Conservation (phyloP, 2,113 vertebrate genomes). For the Ammodramus savannarum region DNA sequence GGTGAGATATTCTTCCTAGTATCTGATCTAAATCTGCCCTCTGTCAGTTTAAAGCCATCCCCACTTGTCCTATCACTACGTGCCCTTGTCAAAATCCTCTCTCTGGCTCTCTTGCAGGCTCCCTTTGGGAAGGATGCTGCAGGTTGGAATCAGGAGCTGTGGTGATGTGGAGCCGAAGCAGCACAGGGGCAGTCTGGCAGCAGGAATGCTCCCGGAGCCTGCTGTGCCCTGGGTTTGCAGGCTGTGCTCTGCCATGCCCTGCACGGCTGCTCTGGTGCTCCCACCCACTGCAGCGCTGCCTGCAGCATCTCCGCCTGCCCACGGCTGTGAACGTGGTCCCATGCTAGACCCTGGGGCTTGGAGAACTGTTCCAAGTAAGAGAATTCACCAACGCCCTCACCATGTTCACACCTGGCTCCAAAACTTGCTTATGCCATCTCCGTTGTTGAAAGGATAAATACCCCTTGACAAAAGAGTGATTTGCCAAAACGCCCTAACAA, state of each 20-base stretch:
- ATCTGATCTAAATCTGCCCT: neutral
- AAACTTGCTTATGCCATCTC: neutral
- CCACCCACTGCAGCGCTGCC: neutral
- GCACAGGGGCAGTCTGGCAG: neutral
- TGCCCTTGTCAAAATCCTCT: neutral
- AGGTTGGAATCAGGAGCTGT: accelerated
- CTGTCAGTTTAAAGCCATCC: neutral
- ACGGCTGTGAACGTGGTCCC: neutral
- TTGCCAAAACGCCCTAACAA: neutral
- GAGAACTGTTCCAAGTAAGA: neutral
- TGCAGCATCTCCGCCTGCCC: neutral
- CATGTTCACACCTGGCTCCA: neutral
- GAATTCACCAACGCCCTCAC: neutral
- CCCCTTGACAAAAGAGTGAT: neutral
- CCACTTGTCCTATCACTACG: too few species aligned
- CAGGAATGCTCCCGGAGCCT: neutral
- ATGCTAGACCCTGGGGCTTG: neutral
- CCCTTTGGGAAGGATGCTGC: neutral
- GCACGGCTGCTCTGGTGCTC: neutral
- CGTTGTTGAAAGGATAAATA: neutral
- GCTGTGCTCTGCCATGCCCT: neutral
- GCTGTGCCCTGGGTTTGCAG: neutral
- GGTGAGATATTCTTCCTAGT: too few species aligned
- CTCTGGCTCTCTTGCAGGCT: neutral
- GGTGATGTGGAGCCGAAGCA: neutral